Evolutionary conservation across 2,797 vertebrate species (phyloP), one percentile per base, ranked within the genome.

Genomic region (Hippopotamyrus pictus): DNA sequence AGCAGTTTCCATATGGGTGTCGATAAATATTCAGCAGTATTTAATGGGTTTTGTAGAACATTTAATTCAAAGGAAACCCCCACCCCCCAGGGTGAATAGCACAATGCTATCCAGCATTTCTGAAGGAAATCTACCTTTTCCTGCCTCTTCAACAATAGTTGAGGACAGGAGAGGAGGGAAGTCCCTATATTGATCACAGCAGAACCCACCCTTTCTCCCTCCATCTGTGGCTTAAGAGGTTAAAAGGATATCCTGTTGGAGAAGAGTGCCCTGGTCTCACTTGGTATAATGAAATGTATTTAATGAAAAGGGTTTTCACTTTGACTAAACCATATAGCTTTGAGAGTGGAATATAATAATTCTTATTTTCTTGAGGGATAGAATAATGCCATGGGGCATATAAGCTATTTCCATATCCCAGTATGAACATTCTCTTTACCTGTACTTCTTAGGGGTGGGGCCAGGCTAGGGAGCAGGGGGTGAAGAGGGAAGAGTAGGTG

Each of bases 401-500:
- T 83, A 44, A 12, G 44, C n/a, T 48, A 44, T 46, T 44, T 22
- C 46, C 79, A 9, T 22, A 73, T 48, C 2, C 46, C 79, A 86
- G 46, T 12, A 53, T 33, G 11, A 37, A 17, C 85, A 6, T 25
- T 33, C 22, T 86, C 25, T 86, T 22, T 54, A 33, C 85, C 51
- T 54, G 85, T 50, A 12, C 12, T 57, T 50, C 51, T 86, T 29
- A 57, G 51, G 29, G 85, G 85, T 25, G 85, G 85, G 25, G 51
- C 51, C 48, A 17, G 12, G 14, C 46, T 86, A 9, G 25, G 84
- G 17, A 51, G 51, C 25, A 29, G 50, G 85, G 51, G 14, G 6
- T 29, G 19, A 44, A 84, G 44, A 29, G 44, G 46, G n/a, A 14
- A 25, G 9, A 51, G 48, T 92, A 95, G 94, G 94, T 95, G 93